These are phyloP conservation scores for Fulica atra DNA, from an alignment of 2,113 vertebrate genomes.

Conservation along the genomic window DNA sequence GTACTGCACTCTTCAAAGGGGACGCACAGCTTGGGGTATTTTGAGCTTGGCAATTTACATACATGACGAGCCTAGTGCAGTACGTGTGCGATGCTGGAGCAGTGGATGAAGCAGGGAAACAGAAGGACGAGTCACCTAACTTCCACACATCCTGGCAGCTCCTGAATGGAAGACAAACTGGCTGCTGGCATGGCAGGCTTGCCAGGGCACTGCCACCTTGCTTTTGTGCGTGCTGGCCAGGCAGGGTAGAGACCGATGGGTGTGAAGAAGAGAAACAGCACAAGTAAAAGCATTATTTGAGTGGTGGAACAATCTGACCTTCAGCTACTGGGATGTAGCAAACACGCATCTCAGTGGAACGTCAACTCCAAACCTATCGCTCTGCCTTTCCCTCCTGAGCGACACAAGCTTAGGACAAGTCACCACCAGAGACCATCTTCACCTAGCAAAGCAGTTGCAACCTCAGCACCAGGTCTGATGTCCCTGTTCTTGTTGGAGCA, in stretches of 20 bases:
- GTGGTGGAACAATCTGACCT: not conserved
- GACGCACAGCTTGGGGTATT: not conserved
- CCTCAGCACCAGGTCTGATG: not conserved
- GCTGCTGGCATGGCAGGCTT: rapidly evolving
- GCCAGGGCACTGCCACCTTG: rapidly evolving
- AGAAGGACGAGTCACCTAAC: not conserved
- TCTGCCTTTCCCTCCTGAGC: not conserved
- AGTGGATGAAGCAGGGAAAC: not conserved
- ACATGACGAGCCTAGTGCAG: not conserved
- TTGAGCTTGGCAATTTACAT: not conserved
- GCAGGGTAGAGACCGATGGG: not conserved
- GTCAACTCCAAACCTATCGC: not conserved
- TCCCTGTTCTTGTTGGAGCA: not conserved
- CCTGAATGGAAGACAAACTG: not conserved
- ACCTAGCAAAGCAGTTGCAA: not conserved
- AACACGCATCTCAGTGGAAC: not conserved
- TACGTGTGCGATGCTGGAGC: not conserved
- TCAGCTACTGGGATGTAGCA: not conserved
- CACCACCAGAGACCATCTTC: not conserved
- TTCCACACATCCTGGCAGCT: not conserved
- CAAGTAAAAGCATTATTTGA: not conserved
- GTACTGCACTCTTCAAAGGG: not conserved
- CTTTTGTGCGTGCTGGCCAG: not conserved
- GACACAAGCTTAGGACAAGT: not conserved
- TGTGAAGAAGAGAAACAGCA: not conserved